Percentiles rank a stretch among this genome's conserved stretches.
These are phyloP conservation scores for Sminthopsis crassicaudata DNA, from an alignment of 2,113 vertebrate species.

Conservation along the genomic window DNA sequence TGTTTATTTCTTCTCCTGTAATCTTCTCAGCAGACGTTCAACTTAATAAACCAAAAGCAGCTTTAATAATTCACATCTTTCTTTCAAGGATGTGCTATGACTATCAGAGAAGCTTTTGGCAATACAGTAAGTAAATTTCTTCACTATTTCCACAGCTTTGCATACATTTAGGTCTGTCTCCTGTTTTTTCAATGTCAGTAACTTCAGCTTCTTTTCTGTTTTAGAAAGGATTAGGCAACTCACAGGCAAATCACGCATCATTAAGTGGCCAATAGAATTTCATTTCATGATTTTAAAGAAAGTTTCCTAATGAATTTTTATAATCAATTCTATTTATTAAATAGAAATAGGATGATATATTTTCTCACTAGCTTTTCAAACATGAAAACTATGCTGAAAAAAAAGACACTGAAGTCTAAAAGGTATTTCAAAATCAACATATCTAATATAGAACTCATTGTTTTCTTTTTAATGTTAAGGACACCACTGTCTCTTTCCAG, in stretches of 20 bases:
- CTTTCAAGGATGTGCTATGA: slow-evolving; percentile 82
- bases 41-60: slow-evolving; percentile 86
- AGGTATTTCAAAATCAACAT: not conserved
- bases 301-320: slow-evolving; percentile 7
- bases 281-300: slow-evolving; percentile 28
- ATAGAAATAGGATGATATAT: slow-evolving; percentile 23
- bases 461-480: not conserved
- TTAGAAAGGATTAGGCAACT: slow-evolving; percentile 70
- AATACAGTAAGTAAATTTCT: slow-evolving; percentile 77
- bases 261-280: slow-evolving; percentile 61
- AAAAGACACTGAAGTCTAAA: slow-evolving; percentile 22
- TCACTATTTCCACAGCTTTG: slow-evolving; percentile 80
- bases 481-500: not conserved
- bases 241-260: slow-evolving; percentile 24
- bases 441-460: not conserved
- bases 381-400: slow-evolving; percentile 31
- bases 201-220: slow-evolving; percentile 33
- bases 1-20: slow-evolving; percentile 47
- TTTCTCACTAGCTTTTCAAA: slow-evolving; percentile 29
- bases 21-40: slow-evolving; percentile 83
- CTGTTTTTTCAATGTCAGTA: slow-evolving; percentile 76
- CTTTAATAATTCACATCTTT: slow-evolving; percentile 83
- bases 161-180: slow-evolving; percentile 79
- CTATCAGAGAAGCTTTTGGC: slow-evolving; percentile 86
- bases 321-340: slow-evolving; percentile 39